Percentiles rank a stretch among this genome's conserved stretches.
phyloP scores from a whole-genome alignment of 2,888 invertebrate species.

The Drosophila austrosaltans region DNA sequence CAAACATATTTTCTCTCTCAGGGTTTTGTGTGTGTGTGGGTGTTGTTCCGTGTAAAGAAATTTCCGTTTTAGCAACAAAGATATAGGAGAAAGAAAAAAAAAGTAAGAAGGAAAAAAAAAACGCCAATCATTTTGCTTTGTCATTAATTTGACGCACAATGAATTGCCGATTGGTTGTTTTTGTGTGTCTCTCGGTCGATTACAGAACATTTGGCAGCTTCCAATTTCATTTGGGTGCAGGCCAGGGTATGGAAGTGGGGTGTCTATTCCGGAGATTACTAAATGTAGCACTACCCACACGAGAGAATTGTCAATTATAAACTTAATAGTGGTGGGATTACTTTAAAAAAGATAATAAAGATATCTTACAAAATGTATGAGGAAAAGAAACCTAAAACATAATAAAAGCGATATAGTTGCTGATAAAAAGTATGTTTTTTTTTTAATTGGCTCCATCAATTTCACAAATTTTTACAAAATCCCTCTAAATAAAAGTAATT shows the following conservation, averaged over 20 bases:
- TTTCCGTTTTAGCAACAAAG: not conserved
- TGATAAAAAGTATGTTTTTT: too few species aligned
- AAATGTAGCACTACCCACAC: not conserved
- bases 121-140: constrained; percentile 10
- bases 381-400: too few species aligned
- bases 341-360: not conserved
- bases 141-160: constrained; percentile 6
- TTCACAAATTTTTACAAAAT: too few species aligned
- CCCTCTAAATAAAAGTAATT: not conserved
- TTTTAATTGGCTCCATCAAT: too few species aligned
- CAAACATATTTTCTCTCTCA: not conserved
- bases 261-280: not conserved
- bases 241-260: not conserved
- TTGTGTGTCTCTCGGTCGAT: not conserved
- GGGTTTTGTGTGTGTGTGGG: not conserved
- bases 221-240: not conserved
- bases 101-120: not conserved
- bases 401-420: too few species aligned
- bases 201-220: not conserved
- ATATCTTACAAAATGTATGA: not conserved
- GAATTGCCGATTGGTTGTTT: constrained; percentile 9
- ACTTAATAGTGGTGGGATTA: not conserved
- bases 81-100: not conserved
- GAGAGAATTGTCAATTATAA: not conserved
- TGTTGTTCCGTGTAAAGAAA: not conserved